Evolutionary conservation across 2,113 vertebrate species (phyloP), one percentile per base, ranked within the genome.

Genomic region (Penelope pileata): DNA sequence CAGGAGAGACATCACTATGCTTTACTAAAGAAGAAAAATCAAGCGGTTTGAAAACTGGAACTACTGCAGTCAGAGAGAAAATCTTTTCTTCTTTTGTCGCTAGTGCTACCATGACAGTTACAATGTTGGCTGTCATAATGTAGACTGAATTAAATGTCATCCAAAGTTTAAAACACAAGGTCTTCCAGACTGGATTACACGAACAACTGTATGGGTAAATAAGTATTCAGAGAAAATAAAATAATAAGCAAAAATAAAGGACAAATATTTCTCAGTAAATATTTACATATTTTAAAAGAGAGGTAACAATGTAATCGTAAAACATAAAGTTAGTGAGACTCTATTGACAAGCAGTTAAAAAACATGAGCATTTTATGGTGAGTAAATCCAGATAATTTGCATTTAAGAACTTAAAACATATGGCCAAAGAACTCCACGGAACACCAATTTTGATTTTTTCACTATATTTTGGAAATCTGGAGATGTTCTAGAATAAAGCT

Each of bases 1-100:
- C 3, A 1, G 12, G 15, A 15, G 4, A 40, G 59, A 76, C 27
- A 62, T 9, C 12, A 67, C 0, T 0, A 43, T 23, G 24, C n/a
- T 69, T 86, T 24, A 19, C 1, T 23, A 10, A 68, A 58, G 9
- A 69, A 77, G 10, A 70, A 82, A 66, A 94, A 53, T 63, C 7
- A 3, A 21, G 5, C 42, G n/a, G 3, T 12, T 72, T 82, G 34
- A 67, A 89, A 59, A 7, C 54, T 64, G 63, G 59, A 66, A 50
- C 21, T 32, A 47, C 68, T 67, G 6, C 2, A 62, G 45, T 27
- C n/a, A 59, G 60, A 72, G 12, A 59, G 1, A 51, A 6, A 82
- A 26, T n/a, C 2, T 50, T 76, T 66, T n/a, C 30, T 38, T 72
- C 19, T 63, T 2, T 59, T 80, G 27, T 53, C 69, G 5, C 4